Evolutionary conservation across 35 echinoderm and acorn worm genomes (phyloP), one percentile per base, ranked within the genome.

Genomic region (Apostichopus parvimensis): DNA sequence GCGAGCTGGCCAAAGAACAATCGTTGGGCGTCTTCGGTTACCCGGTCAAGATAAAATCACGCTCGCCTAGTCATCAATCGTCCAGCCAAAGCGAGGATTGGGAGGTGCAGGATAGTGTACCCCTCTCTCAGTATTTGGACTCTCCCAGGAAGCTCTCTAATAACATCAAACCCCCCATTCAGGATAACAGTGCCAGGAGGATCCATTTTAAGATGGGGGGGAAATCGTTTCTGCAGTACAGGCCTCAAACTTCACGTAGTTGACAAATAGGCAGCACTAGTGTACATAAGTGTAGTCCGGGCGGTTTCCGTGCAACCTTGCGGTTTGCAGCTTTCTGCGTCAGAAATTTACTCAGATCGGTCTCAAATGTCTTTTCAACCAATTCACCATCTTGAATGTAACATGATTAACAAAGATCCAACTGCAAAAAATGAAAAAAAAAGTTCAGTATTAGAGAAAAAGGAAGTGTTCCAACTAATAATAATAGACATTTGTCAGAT

Each of bases 151-250:
- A 34, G 56, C 61, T 72, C 8, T 73, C 86, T 4, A 0, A 26
- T 45, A 55, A 11, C 23, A 88, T 23, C 72, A 54, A 5, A 6
- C 20, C 23, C 6, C 25, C 53, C 2, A 73, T 58, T 0, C 86
- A 68, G 18, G 86, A 88, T 28, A 73, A 72, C 61, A 62, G 86
- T 64, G 17, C 86, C 15, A 88, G 86, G 86, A 88, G 86, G n/a
- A 88, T 88, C 62, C 57, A 88, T 72, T 88, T 88, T 54, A 88
- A 88, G 54, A 88, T 88, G 62, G 86, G 86, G 4, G 86, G 86
- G 1, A 88, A 88, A 8, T 88, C 86, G 9, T 88, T 88, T 57
- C 24, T 88, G 8, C 86, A 88, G 64, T 88, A 88, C 25, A 88
- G 64, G 64, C 86, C 86, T 1, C 86, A 88, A 54, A 45, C 22